Percentiles rank a stretch among this genome's conserved stretches.
These are phyloP conservation scores for Danionella cerebrum DNA, from an alignment of 2,113 vertebrate genomes.

Conservation along the genomic window DNA sequence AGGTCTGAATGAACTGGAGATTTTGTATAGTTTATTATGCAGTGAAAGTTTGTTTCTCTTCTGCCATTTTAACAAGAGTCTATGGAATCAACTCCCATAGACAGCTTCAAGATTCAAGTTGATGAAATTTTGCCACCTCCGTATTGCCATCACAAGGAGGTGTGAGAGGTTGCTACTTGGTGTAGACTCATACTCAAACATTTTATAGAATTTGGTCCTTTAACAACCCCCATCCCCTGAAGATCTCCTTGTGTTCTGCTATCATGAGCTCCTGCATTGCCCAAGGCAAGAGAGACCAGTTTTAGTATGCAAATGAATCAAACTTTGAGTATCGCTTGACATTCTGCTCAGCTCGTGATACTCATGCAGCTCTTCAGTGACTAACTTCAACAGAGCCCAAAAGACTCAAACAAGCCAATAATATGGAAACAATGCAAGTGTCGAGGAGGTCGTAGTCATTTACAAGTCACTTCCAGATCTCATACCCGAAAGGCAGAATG, in stretches of 20 bases:
- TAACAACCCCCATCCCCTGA: too few species aligned
- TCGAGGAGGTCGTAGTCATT: background rate
- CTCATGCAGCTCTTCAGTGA: background rate
- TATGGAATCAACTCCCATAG: too few species aligned
- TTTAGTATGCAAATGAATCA: background rate
- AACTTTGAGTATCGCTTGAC: background rate
- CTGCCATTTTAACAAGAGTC: too few species aligned
- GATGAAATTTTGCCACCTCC: too few species aligned
- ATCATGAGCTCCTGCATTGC: background rate
- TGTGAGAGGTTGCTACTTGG: too few species aligned
- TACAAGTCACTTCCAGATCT: conserved; percentile 7
- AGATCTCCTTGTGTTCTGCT: background rate
- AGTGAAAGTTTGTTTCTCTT: too few species aligned
- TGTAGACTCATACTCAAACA: background rate
- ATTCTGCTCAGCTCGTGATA: background rate
- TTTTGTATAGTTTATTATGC: too few species aligned
- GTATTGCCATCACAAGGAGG: too few species aligned
- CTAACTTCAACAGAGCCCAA: background rate
- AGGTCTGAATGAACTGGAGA: too few species aligned
- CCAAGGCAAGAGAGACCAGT: conserved; percentile 10
- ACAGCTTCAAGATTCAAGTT: too few species aligned
- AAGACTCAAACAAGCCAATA: background rate
- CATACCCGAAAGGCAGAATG: conserved; percentile 1
- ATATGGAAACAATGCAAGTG: background rate
- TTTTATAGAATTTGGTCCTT: background rate